These are phyloP conservation scores for Drosophila sordidula DNA, from an alignment of 2,888 invertebrate species.

Conservation along the genomic window DNA sequence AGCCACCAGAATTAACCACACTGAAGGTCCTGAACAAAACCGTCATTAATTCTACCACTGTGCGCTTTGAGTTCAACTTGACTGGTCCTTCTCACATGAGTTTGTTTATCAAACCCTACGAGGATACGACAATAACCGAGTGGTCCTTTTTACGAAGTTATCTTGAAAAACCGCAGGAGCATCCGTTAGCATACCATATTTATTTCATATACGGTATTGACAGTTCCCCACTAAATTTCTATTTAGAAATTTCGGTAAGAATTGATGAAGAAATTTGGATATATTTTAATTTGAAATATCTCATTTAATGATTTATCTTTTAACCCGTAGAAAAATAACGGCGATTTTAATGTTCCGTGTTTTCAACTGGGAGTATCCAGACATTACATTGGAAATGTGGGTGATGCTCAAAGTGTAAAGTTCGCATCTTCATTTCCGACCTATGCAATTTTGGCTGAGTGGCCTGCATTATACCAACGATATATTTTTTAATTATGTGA, in stretches of 20 bases:
- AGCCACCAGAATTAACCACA: constrained; percentile 60
- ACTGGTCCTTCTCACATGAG: constrained; percentile 74
- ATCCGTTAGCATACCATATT: constrained; percentile 65
- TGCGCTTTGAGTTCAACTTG: constrained; percentile 68
- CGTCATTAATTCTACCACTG: constrained; percentile 35
- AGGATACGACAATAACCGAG: constrained; percentile 60
- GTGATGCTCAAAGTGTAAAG: constrained; percentile 84
- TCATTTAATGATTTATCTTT: not conserved
- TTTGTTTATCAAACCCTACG: constrained; percentile 70
- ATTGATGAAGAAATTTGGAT: not conserved
- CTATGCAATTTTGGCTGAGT: constrained; percentile 85
- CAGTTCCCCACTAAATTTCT: constrained; percentile 65
- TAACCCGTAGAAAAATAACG: constrained; percentile 46
- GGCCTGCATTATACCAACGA: constrained; percentile 85
- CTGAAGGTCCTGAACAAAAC: constrained; percentile 61
- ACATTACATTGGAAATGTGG: constrained; percentile 84
- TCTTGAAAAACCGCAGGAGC: constrained; percentile 44
- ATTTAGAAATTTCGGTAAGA: constrained; percentile 64
- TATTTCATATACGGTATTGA: constrained; percentile 71
- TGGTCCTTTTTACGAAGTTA: constrained; percentile 75
- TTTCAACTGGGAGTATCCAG: constrained; percentile 85
- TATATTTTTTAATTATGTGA: constrained; percentile 66
- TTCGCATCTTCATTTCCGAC: constrained; percentile 84
- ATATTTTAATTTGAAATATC: not conserved
- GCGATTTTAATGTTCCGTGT: constrained; percentile 59